Percentiles rank a stretch among this genome's conserved stretches.
Conservation (phyloP, 37 sponge, comb jelly and placozoan species). For the Chondrilla cf. caribensis region DNA sequence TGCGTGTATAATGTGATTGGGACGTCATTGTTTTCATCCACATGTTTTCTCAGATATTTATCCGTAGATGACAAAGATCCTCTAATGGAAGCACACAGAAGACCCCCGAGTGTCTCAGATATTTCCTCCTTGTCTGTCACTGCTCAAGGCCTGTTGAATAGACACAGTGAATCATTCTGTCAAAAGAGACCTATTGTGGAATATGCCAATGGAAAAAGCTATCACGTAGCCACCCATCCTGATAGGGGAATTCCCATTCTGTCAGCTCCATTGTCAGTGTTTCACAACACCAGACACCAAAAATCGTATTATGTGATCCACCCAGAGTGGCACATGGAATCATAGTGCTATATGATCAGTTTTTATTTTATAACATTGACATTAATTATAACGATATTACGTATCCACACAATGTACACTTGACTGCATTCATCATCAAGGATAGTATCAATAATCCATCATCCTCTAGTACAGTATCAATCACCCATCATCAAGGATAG, state of each 20-base stretch:
- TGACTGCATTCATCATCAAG: too few relatives aligned
- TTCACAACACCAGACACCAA: neutral
- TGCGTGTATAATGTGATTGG: neutral
- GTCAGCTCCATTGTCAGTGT: neutral
- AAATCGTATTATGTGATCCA: neutral
- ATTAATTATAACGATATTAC: too few relatives aligned
- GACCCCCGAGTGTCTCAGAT: neutral
- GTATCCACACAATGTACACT: too few relatives aligned
- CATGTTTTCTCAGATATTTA: neutral
- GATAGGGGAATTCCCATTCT: neutral
- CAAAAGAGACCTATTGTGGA: neutral
- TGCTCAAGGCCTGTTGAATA: neutral
- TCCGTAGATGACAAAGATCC: neutral
- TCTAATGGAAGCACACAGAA: neutral
- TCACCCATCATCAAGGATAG: too few relatives aligned
- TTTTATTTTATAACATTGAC: too few relatives aligned
- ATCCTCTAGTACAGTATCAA: too few relatives aligned
- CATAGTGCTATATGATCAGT: too few relatives aligned
- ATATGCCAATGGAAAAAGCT: too few relatives aligned
- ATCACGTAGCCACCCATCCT: neutral
- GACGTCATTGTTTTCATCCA: neutral
- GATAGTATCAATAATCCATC: too few relatives aligned
- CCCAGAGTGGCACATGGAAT: conserved; percentile 18
- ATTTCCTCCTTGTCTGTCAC: neutral
- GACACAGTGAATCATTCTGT: neutral